Evolutionary conservation across 2,888 invertebrate species (phyloP), one percentile per base, ranked within the genome.

Genomic region (Orchesellides sinensis): DNA sequence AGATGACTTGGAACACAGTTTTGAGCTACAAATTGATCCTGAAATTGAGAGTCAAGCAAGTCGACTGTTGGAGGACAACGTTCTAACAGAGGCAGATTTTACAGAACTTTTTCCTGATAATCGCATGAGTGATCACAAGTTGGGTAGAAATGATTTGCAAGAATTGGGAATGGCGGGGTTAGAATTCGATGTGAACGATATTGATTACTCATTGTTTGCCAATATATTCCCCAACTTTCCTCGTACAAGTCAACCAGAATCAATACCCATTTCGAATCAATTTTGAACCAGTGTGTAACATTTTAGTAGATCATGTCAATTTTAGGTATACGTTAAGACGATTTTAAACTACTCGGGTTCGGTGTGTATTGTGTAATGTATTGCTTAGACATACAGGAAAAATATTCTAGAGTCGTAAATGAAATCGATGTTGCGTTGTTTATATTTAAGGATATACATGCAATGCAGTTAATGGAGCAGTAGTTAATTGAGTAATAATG

Each of bases 71-170:
- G 94, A 95, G 88, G 91, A 91, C 69, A 90, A 90, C 83, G 95
- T 95, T 89, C 93, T 96, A 88, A 94, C 93, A 83, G 94, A 94
- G 83, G 95, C 95, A 90, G 95, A 95, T 89, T 95, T 96, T 90
- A 95, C 94, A 90, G 96, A 96, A 90, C 92, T 96, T 72, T 95
- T 95, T 90, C 92, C 93, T 89, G 95, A 87, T 72, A 86, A 86
- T 23, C 84, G 87, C 6, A 56, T 86, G 63, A 81, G 84, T 54
- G 87, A 87, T 84, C 85, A 86, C 45, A 83, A 87, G 47, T 70
- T 83, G 35, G 83, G 83, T 19, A 83, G 52, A 32, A 74, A 70
- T 61, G 87, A 87, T 81, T 73, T 87, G n/a, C 74, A 81, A 17
- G 87, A 88, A 63, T 79, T 88, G n/a, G 87, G 88, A n/a, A 83